Conservation (phyloP, 2,797 vertebrate species). For the Prionace glauca region DNA sequence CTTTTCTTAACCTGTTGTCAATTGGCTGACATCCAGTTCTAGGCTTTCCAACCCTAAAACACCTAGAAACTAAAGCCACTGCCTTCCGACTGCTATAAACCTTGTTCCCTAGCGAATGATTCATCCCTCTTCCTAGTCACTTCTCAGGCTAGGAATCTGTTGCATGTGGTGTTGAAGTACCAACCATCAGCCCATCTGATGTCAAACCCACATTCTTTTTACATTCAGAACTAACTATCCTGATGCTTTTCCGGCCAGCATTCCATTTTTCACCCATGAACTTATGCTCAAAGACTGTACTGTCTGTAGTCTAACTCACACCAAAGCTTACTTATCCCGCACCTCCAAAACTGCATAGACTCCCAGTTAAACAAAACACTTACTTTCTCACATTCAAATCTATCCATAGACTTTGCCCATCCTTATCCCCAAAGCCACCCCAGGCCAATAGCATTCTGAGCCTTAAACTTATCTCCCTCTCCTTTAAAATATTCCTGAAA, state of each 20-base stretch:
- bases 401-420: neutral
- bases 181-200: neutral
- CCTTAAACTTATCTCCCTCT: neutral
- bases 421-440: neutral
- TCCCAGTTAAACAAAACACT: neutral
- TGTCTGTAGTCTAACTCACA: neutral
- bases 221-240: neutral
- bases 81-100: neutral
- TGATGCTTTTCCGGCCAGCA: neutral
- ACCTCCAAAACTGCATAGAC: neutral
- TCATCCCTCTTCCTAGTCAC: neutral
- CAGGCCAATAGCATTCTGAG: neutral
- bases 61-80: neutral
- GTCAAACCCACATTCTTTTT: neutral
- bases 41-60: neutral
- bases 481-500: neutral
- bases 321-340: neutral
- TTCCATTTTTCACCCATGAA: neutral
- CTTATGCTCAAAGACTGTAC: neutral
- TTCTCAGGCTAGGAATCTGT: neutral
- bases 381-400: neutral
- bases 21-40: neutral
- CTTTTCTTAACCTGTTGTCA: neutral
- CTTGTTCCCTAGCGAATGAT: neutral
- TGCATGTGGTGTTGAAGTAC: neutral